Base-by-base conservation (phyloP, 1,140 invertebrate species). In the Pararge aegeria region DNA sequence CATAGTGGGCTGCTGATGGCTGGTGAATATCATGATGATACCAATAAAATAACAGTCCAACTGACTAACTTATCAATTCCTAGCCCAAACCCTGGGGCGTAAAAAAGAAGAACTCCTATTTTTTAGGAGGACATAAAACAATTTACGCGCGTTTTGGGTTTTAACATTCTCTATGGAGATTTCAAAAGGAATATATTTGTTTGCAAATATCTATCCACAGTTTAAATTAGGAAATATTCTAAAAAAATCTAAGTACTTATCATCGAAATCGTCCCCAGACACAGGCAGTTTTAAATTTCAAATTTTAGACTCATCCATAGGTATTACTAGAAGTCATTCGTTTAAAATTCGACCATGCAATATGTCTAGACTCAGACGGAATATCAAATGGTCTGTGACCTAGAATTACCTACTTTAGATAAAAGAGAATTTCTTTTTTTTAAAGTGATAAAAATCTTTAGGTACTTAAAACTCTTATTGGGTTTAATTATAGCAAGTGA, bases 291-390 rank as follows among this genome's bases (percentile, higher is more conserved):
- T 89, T 85, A 86, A 78, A 70, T 87, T 82, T 82, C 73, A 80
- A 89, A 86, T 83, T 84, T 76, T 67, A 71, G 68, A 68, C 86
- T 89, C 84, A 89, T 89, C 81, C 84, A 87, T 87, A 83, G 62
- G 76, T 83, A 87, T 79, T 78, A 64, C 68, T 49, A 10, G 81
- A 80, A 80, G 86, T 75, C 75, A 87, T 83, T 85, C 83, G 64
- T 80, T 89, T 84, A 80, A 84, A 84, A 85, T 89, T 89, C 83
- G 84, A 86, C 83, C 80, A 85, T 87, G 86, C 81, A 87, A 86
- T 86, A 86, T 85, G 83, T 89, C 86, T 89, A 87, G 83, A 85
- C 76, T 68, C 51, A 78, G 69, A 80, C 78, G 70, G 86, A 89
- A 87, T 89, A 87, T 84, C 70, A 61, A 89, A 89, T 84, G 70